Evolutionary conservation across 2,113 vertebrate genomes (phyloP).

Genomic region (Heterochromis multidens): DNA sequence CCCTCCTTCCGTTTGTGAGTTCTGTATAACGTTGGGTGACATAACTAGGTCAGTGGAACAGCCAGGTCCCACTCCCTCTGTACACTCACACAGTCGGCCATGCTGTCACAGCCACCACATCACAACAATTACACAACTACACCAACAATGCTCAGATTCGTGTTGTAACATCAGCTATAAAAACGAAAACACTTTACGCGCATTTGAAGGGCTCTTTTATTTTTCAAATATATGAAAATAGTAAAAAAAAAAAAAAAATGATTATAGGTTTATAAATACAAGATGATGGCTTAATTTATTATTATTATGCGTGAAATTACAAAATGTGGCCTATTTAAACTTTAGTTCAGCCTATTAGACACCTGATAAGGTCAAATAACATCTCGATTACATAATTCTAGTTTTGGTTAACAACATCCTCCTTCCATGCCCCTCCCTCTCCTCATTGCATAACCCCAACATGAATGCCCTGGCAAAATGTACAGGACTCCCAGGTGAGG

Average conservation of each 20-base stretch:
- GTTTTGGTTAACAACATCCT: slow-evolving; percentile 56
- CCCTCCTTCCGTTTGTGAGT: slow-evolving; percentile 47
- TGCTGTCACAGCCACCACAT: slow-evolving; percentile 59
- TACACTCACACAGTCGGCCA: slow-evolving; percentile 67
- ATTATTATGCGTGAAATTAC: background rate
- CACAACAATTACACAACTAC: slow-evolving; percentile 61
- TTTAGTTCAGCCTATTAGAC: background rate
- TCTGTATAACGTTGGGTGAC: slow-evolving; percentile 75
- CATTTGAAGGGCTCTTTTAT: background rate
- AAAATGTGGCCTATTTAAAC: background rate
- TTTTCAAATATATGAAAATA: background rate
- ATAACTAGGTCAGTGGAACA: slow-evolving; percentile 82
- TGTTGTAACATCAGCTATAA: background rate
- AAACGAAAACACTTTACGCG: background rate
- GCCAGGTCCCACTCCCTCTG: slow-evolving; percentile 54
- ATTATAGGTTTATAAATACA: background rate
- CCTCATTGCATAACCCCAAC: slow-evolving; percentile 66
- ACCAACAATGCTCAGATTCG: background rate
- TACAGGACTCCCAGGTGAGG: slow-evolving; percentile 13
- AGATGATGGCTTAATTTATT: background rate
- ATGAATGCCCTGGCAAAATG: slow-evolving; percentile 33
- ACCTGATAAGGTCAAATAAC: background rate
- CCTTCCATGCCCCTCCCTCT: slow-evolving; percentile 46
- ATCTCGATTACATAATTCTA: slow-evolving; percentile 64
- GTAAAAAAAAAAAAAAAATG: background rate